phyloP scores from a whole-genome alignment of 2,797 vertebrate species.

The Pristis pectinata region DNA sequence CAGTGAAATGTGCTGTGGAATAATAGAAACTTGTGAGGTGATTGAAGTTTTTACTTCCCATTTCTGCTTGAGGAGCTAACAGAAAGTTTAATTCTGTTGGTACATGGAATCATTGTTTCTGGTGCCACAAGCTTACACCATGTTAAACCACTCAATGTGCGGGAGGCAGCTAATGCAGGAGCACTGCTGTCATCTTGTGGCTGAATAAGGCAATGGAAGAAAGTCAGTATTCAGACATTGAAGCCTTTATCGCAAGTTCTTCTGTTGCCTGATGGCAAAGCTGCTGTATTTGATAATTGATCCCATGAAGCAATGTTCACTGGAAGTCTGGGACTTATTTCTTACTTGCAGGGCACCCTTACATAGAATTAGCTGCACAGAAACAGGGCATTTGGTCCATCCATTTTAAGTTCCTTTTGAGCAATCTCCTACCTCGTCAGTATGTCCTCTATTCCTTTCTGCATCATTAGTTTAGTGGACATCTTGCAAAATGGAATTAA shows the following conservation, averaged over 20 bases:
- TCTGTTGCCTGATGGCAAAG: neutral
- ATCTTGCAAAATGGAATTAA: neutral
- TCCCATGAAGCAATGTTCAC: no score
- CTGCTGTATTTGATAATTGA: neutral
- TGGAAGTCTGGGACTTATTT: no score
- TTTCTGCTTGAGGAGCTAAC: no score
- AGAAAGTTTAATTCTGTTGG: no score
- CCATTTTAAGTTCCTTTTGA: neutral
- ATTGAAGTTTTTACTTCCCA: neutral
- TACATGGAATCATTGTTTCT: neutral
- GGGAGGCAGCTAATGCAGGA: neutral
- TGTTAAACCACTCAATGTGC: neutral
- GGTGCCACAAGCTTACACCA: neutral
- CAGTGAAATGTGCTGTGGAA: neutral
- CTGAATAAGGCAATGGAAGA: neutral
- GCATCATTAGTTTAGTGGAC: neutral
- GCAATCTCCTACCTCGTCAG: no score
- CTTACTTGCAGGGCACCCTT: neutral
- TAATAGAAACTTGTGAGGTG: neutral
- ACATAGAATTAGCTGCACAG: neutral
- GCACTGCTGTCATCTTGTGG: conserved; percentile 24
- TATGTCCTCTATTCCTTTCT: neutral
- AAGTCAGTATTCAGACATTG: neutral
- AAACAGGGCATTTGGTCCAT: neutral
- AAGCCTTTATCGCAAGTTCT: neutral